Base-by-base conservation (phyloP, 1,140 invertebrate species). In the Penaeus japonicus region DNA sequence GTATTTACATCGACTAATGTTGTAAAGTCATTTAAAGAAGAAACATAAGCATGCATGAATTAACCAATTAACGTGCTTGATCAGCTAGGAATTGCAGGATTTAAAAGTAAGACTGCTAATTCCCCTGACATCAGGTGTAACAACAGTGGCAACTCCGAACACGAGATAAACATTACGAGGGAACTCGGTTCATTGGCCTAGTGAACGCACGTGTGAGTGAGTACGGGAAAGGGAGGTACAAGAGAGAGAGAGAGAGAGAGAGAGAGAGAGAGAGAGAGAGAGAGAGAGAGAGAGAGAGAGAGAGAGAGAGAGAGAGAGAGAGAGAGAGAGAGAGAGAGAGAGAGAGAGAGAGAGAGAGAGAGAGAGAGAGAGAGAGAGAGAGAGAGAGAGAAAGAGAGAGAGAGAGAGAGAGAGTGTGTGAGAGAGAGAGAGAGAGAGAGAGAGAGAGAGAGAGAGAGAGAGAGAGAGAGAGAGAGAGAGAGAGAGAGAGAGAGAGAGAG, bases 221-320 rank as follows among this genome's bases (percentile, higher is more conserved):
- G 80, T 59, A 55, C 32, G 80, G 59, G 55, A 82, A 54, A 54
- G 35, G 59, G 35, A 59, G 80, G n/a, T n/a, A n/a, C n/a, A n/a
- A n/a, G n/a, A 75, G 30, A 10, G 75, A 78, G 75, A 78, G 75
- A 78, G 75, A 78, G 75, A 78, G 75, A 78, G 75, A 78, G 75
- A 78, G 75, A 78, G 75, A 78, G 75, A 78, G 75, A 78, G 75
- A 78, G 75, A 78, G 75, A 39, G 35, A 39, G 77, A 47, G 77
- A 79, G 77, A 79, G 77, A 79, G 77, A 79, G 77, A 79, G 77
- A 79, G 77, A 79, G 77, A 79, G 77, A 79, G 77, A 79, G 78
- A 81, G 78, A 81, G 78, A 81, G 78, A 82, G 80, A 54, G 80
- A 82, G 47, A 54, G 80, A 54, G 55, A 82, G 80, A 54, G 35